A percentile compares a stretch with the other conserved stretches of the same genome.
These are phyloP conservation scores for Gallinago nigripennis DNA, from an alignment of 2,797 vertebrate species.

Conservation along the genomic window DNA sequence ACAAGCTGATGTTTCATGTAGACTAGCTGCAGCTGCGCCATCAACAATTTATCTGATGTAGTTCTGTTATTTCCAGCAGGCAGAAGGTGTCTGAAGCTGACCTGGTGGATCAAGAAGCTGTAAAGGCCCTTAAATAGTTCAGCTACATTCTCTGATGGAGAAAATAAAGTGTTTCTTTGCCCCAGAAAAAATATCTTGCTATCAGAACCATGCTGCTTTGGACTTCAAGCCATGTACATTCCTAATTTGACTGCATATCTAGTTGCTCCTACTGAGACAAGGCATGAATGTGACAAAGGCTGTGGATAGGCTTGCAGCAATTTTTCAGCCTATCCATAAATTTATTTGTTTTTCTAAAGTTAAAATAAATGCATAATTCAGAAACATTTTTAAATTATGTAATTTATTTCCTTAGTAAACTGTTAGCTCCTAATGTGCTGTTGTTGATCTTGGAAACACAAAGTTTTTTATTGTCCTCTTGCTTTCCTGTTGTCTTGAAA, in stretches of 20 bases:
- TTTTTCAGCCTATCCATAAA: neutral
- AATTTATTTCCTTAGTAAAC: neutral
- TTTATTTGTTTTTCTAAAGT: neutral
- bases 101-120: conserved; percentile 44
- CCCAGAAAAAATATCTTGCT: neutral
- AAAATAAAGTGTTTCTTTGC: neutral
- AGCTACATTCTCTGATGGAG: neutral
- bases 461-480: neutral
- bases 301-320: neutral
- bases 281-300: neutral
- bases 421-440: neutral
- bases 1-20: neutral
- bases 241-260: too few relatives aligned
- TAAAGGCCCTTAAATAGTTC: conserved; percentile 42
- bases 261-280: neutral
- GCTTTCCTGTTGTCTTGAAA: neutral
- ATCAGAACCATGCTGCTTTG: neutral
- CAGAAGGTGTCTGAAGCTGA: neutral
- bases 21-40: neutral
- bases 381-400: neutral
- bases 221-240: neutral
- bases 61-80: conserved; percentile 28
- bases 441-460: neutral
- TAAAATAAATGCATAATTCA: neutral
- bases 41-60: neutral